These are phyloP conservation scores for Saccostrea glomerata DNA, from an alignment of 1,140 invertebrate genomes.

Conservation along the genomic window DNA sequence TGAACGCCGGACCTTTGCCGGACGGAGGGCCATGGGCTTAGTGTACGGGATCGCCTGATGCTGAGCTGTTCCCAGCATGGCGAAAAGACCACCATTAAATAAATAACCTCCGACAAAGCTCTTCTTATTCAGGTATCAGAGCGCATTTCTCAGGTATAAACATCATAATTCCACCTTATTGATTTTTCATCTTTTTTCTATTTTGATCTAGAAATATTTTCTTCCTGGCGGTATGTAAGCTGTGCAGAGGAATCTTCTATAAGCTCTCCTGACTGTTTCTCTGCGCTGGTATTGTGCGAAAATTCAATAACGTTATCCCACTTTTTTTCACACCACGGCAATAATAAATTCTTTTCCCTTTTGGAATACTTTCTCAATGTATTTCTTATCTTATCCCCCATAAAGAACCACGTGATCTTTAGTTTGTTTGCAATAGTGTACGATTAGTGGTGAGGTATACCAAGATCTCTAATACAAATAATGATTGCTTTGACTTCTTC, in stretches of 20 bases:
- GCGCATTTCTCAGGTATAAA: background rate
- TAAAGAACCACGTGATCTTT: background rate
- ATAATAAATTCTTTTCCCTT: background rate
- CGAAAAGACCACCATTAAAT: background rate
- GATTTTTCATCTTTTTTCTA: slow-evolving; percentile 7
- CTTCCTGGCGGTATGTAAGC: background rate
- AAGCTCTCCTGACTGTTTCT: background rate
- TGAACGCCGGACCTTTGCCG: background rate
- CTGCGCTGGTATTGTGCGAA: background rate
- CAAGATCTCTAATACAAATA: slow-evolving; percentile 24
- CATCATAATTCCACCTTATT: slow-evolving; percentile 14
- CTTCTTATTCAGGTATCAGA: background rate
- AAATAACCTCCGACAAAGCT: background rate
- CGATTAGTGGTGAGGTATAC: background rate
- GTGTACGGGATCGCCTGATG: background rate
- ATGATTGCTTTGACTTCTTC: slow-evolving; percentile 31
- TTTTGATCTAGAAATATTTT: background rate
- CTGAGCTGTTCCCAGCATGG: slow-evolving; percentile 23
- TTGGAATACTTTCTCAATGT: slow-evolving; percentile 16
- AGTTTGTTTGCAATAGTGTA: background rate
- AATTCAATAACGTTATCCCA: slow-evolving; percentile 17
- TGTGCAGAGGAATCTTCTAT: background rate
- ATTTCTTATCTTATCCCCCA: slow-evolving; percentile 31
- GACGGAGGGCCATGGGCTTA: background rate
- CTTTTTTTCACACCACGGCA: background rate